A percentile compares a stretch with the other conserved stretches of the same genome.
phyloP scores from a whole-genome alignment of 2,113 vertebrate genomes.

The Myotis yumanensis region DNA sequence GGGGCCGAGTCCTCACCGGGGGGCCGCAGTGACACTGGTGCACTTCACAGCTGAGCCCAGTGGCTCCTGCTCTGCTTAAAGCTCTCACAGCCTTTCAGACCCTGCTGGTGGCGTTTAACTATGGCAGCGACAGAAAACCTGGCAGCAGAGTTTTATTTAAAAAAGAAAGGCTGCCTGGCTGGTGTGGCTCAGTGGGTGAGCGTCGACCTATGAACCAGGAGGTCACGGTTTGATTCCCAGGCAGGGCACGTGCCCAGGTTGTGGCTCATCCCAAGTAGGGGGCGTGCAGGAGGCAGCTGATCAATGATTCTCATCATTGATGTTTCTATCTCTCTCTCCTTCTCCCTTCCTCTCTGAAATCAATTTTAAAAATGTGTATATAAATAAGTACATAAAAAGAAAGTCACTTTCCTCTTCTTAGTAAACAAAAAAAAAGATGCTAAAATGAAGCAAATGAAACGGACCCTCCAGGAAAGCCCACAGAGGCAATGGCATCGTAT shows the following conservation, averaged over 20 bases:
- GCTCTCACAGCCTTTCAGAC: background rate
- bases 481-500: background rate
- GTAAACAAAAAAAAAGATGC: background rate
- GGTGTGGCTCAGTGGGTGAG: no score
- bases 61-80: accelerated
- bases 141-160: background rate
- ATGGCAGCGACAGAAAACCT: background rate
- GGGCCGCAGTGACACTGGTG: background rate
- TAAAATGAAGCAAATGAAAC: no score
- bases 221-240: no score
- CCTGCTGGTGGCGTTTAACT: background rate
- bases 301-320: no score
- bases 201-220: no score
- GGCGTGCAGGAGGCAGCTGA: no score
- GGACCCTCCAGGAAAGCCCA: background rate
- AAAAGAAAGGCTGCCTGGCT: background rate
- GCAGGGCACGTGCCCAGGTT: no score
- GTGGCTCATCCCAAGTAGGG: no score
- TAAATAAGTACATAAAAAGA: background rate
- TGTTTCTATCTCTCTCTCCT: no score
- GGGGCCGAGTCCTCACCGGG: accelerated
- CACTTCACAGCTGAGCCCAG: background rate
- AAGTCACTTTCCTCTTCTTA: background rate
- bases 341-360: no score
- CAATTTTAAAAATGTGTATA: no score